Conservation (phyloP, 2,888 invertebrate species). For the Euproctis similis region DNA sequence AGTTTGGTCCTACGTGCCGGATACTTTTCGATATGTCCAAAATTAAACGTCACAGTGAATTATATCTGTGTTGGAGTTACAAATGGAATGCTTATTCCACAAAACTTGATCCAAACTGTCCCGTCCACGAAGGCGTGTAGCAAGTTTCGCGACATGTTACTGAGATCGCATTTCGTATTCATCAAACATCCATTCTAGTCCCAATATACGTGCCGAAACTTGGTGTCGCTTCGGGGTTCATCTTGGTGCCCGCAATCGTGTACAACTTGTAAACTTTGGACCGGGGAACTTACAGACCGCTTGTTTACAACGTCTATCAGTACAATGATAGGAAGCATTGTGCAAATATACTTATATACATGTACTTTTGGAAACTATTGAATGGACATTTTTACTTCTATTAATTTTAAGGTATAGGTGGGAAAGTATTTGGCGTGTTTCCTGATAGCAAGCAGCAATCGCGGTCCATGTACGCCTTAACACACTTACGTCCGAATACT, state of each 20-base stretch:
- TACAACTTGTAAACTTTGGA: slow-evolving; percentile 47
- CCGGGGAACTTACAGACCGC: slow-evolving; percentile 47
- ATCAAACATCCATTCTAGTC: slow-evolving; percentile 61
- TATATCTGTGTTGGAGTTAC: slow-evolving; percentile 10
- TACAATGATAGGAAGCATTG: slow-evolving; percentile 36
- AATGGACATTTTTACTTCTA: slow-evolving; percentile 3
- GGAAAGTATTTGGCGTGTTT: too few relatives aligned
- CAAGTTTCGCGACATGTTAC: slow-evolving; percentile 32
- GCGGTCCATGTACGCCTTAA: too few relatives aligned
- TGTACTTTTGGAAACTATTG: background rate
- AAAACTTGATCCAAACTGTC: slow-evolving; percentile 23
- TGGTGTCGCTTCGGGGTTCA: slow-evolving; percentile 54
- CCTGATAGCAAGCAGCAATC: too few relatives aligned
- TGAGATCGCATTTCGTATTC: slow-evolving; percentile 51
- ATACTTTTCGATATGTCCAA: slow-evolving; percentile 37
- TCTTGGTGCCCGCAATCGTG: slow-evolving; percentile 52
- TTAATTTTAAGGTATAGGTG: too few relatives aligned
- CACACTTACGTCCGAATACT: too few relatives aligned
- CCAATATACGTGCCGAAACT: slow-evolving; percentile 57
- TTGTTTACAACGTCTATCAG: slow-evolving; percentile 45
- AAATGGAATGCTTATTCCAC: slow-evolving; percentile 22
- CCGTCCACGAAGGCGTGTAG: slow-evolving; percentile 23
- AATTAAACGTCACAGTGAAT: slow-evolving; percentile 29
- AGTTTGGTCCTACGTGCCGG: slow-evolving; percentile 34
- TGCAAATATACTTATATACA: slow-evolving; percentile 11